A percentile compares a stretch with the other conserved stretches of the same genome.
Evolutionary conservation across 2,113 vertebrate genomes (phyloP).

Genomic region (Mesoclemmys tuberculata): DNA sequence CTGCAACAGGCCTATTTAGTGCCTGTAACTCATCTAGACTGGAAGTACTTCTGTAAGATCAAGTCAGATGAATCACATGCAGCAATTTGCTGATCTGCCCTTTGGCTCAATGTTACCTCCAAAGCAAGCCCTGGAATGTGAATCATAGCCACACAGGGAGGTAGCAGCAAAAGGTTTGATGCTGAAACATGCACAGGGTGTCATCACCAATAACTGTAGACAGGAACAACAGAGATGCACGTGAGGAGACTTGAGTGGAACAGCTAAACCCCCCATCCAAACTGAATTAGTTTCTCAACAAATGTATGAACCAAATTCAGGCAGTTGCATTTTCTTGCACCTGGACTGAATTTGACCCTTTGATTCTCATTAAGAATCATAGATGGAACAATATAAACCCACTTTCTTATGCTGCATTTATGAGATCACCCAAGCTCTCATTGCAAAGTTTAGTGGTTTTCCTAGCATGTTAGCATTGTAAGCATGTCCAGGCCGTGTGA

Average conservation of each 20-base stretch:
- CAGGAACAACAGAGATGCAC: not conserved
- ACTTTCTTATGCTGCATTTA: not conserved
- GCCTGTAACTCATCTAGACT: no score
- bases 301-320: no score
- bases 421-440: not conserved
- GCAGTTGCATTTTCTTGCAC: not conserved
- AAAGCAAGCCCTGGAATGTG: not conserved
- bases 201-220: not conserved
- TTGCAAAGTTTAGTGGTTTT: not conserved
- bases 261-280: no score
- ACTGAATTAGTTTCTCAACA: no score
- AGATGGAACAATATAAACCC: not conserved
- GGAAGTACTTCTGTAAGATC: no score
- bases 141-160: not conserved
- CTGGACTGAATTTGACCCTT: not conserved
- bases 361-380: not conserved
- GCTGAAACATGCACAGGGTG: not conserved
- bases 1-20: no score
- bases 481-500: not conserved
- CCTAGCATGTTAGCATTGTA: not conserved
- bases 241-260: not conserved
- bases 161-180: not conserved
- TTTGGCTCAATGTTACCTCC: no score
- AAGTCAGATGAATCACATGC: no score
- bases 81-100: no score